A percentile compares a stretch with the other conserved stretches of the same genome.
Evolutionary conservation across 2,113 vertebrate species (phyloP).

Genomic region (Solenodon paradoxus): DNA sequence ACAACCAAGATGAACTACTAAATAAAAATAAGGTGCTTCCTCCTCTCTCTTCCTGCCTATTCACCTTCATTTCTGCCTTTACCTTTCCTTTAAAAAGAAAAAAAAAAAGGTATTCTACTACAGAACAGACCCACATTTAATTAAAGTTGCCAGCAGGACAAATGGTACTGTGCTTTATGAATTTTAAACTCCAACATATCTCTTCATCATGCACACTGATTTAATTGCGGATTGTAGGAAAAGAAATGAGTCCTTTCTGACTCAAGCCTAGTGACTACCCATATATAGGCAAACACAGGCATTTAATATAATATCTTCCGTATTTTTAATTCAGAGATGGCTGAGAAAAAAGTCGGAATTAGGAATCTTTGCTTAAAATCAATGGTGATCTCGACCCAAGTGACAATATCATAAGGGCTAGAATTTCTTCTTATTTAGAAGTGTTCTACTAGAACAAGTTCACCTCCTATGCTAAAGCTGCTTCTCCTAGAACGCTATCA

Average conservation of each 20-base stretch:
- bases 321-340: background rate
- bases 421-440: background rate
- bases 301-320: background rate
- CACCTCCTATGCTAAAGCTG: background rate
- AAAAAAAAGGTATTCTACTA: background rate
- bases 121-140: background rate
- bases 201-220: background rate
- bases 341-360: too few species aligned
- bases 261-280: background rate
- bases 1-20: too few species aligned
- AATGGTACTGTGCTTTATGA: background rate
- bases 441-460: background rate
- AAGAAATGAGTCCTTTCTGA: background rate
- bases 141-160: background rate
- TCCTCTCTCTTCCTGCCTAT: too few species aligned
- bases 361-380: background rate
- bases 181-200: background rate
- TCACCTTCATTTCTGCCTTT: too few species aligned
- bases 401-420: background rate
- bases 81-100: too few species aligned
- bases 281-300: background rate
- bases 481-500: background rate
- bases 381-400: background rate
- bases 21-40: too few species aligned
- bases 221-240: background rate